phyloP scores from a whole-genome alignment of 1,140 invertebrate genomes.

The Bacillus rossius region DNA sequence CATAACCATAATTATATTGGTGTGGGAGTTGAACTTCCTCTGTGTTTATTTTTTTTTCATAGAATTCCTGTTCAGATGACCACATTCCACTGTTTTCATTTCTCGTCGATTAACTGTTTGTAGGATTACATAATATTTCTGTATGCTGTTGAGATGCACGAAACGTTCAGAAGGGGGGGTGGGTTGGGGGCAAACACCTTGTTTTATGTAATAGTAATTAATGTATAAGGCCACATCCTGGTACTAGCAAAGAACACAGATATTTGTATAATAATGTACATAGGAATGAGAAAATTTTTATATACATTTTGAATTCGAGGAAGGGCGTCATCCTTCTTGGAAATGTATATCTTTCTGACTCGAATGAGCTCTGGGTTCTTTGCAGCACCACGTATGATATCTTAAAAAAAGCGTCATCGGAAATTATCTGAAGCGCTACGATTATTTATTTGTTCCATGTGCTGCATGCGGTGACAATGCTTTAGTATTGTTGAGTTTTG shows the following conservation, averaged over 20 bases:
- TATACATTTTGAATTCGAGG: neutral
- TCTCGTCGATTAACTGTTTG: slow-evolving; percentile 19
- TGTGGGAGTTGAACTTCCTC: slow-evolving; percentile 12
- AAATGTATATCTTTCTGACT: neutral
- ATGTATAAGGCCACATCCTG: slow-evolving; percentile 3
- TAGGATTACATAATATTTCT: slow-evolving; percentile 23
- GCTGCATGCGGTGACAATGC: neutral
- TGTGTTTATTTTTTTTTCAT: slow-evolving; percentile 9
- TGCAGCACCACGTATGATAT: slow-evolving; percentile 19
- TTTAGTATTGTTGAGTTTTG: slow-evolving; percentile 10
- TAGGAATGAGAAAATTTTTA: slow-evolving; percentile 4
- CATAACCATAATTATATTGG: slow-evolving; percentile 20
- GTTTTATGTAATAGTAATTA: slow-evolving; percentile 10
- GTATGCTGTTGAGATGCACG: slow-evolving; percentile 29
- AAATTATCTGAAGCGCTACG: neutral
- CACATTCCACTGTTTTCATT: slow-evolving; percentile 23
- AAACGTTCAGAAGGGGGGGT: slow-evolving; percentile 29
- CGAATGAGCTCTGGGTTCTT: slow-evolving; percentile 18
- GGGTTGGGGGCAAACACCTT: slow-evolving; percentile 21
- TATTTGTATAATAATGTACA: slow-evolving; percentile 4
- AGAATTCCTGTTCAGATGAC: slow-evolving; percentile 10
- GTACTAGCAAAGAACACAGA: slow-evolving; percentile 17
- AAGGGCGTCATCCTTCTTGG: neutral
- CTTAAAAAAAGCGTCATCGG: neutral
- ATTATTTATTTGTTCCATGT: slow-evolving; percentile 8